Evolutionary conservation across 2,113 vertebrate species (phyloP), one percentile per base, ranked within the genome.

Genomic region (Toxotes chatareus): DNA sequence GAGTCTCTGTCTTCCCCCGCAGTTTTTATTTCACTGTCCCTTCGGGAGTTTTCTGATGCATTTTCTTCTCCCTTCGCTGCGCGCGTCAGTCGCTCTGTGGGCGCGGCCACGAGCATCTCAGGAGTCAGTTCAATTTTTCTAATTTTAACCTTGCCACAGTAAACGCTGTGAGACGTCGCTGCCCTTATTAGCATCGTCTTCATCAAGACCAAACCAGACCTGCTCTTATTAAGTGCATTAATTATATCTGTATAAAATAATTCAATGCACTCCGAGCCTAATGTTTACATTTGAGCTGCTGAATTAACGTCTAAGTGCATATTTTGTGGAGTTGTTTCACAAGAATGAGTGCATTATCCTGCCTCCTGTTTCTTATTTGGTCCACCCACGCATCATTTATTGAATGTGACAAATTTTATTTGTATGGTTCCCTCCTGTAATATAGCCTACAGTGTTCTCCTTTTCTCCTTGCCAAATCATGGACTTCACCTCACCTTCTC

Each of bases 101-200:
- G 80, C 59, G 89, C 73, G 75, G 73, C 61, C 21, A 14, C 19
- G 23, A 17, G 74, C 31, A 7, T 47, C 76, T 64, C 63, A 16
- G 38, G 5, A 51, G 31, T 76, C 75, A 23, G 21, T 44, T 59
- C 51, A 40, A 1, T 11, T 51, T 16, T 13, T 81, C 63, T 79
- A 16, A 85, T 82, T 74, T 72, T 56, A 90, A 31, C 57, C 23
- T 34, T 2, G 53, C 0, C 23, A 44, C 17, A 27, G 17, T 40
- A 16, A 62, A 66, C 77, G 14, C 17, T 13, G 71, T 17, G 40
- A 71, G 72, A 62, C 68, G 27, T 21, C 2, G 0, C 71, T 38
- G 34, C 5, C 13, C 19, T 40, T 17, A n/a, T 65, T 16, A 57
- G 38, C 59, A 14, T 47, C 70, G 21, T 31, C 44, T 53, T 49